phyloP scores from a whole-genome alignment of 2,113 vertebrate genomes.

The Lontra canadensis region DNA sequence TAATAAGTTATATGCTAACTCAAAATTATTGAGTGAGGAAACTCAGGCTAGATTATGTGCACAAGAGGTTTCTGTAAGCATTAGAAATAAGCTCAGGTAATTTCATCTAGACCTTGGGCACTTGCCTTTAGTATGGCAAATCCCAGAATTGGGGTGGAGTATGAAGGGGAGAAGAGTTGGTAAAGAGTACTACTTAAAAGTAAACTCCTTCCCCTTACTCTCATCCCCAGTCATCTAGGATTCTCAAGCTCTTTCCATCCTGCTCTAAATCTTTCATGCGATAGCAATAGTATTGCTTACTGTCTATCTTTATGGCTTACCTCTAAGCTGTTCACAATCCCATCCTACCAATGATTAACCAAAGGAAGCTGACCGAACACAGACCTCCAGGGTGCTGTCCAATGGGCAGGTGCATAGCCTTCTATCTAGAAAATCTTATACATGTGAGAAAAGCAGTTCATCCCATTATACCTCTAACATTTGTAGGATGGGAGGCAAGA shows the following conservation, averaged over 20 bases:
- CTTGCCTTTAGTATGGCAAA: not conserved
- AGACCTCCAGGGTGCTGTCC: not conserved
- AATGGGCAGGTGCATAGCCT: not conserved
- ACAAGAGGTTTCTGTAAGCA: not conserved
- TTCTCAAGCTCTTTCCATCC: not conserved
- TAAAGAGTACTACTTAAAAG: not conserved
- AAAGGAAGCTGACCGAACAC: constrained; percentile 13
- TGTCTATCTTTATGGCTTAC: not conserved
- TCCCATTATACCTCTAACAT: not conserved
- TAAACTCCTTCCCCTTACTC: not conserved
- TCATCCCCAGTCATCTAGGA: not conserved
- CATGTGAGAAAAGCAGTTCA: not conserved
- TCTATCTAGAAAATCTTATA: not conserved
- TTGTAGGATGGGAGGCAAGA: not conserved
- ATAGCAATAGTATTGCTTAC: not conserved
- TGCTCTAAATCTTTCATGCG: not conserved
- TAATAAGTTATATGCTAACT: not conserved
- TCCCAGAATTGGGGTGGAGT: not conserved
- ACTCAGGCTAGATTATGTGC: not conserved
- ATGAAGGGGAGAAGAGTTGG: not conserved
- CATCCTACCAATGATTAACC: not conserved
- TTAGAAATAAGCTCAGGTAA: not conserved
- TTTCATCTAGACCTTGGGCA: not conserved
- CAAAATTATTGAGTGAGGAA: constrained; percentile 35
- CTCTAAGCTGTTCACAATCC: not conserved